phyloP scores from a whole-genome alignment of 2,888 invertebrate species.

The Agonopterix subpropinquella region DNA sequence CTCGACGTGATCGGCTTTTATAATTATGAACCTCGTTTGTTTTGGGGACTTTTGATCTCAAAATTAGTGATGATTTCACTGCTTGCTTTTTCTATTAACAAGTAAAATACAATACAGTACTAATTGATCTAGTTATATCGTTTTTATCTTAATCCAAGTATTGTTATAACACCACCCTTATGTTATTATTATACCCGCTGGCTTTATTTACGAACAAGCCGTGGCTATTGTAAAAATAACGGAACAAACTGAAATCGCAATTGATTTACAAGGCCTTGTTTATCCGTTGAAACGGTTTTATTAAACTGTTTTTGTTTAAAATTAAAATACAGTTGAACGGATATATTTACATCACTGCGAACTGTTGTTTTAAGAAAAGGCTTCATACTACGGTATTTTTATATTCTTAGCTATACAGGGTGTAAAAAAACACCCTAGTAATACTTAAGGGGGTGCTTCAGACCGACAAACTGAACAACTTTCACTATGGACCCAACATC shows the following conservation, averaged over 20 bases:
- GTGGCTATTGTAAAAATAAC: conserved; percentile 23
- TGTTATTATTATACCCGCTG: conserved; percentile 48
- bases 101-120: too few species aligned
- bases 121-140: too few species aligned
- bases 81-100: too few species aligned
- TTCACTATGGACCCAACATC: too few species aligned
- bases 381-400: not conserved
- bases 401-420: too few species aligned
- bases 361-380: not conserved
- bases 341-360: not conserved
- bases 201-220: conserved; percentile 40
- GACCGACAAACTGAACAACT: too few species aligned
- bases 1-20: too few species aligned
- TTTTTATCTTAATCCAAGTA: conserved; percentile 21
- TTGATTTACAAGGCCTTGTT: conserved; percentile 25
- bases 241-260: conserved; percentile 45
- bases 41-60: too few species aligned
- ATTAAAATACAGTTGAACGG: not conserved
- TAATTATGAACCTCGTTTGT: too few species aligned
- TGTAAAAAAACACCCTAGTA: too few species aligned
- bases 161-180: conserved; percentile 40
- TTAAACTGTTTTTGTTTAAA: not conserved
- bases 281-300: not conserved
- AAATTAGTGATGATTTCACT: too few species aligned
- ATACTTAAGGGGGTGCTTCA: too few species aligned